These are phyloP conservation scores for Lanistes nyassanus DNA, from an alignment of 1,140 invertebrate species.

Conservation along the genomic window DNA sequence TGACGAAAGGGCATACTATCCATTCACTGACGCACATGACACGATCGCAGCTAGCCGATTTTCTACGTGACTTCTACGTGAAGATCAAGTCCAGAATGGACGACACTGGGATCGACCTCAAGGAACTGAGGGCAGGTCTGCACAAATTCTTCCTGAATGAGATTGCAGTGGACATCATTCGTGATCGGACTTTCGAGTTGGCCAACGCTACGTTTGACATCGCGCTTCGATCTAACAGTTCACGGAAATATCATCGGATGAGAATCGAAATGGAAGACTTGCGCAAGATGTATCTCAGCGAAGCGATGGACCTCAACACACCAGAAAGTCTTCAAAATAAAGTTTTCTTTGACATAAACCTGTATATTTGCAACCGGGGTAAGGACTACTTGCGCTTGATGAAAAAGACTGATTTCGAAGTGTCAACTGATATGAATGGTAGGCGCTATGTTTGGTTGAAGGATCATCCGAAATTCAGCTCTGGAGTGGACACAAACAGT, in stretches of 20 bases:
- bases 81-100: slow-evolving; percentile 42
- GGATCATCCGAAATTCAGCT: slow-evolving; percentile 53
- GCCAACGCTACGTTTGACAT: slow-evolving; percentile 54
- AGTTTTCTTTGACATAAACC: slow-evolving; percentile 58
- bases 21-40: slow-evolving; percentile 45
- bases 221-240: slow-evolving; percentile 24
- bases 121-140: slow-evolving; percentile 47
- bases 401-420: slow-evolving; percentile 58
- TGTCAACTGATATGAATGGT: slow-evolving; percentile 51
- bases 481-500: slow-evolving; percentile 44
- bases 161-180: slow-evolving; percentile 50
- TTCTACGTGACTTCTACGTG: slow-evolving; percentile 55
- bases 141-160: slow-evolving; percentile 55
- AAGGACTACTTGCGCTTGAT: slow-evolving; percentile 58
- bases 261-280: slow-evolving; percentile 55
- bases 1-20: slow-evolving; percentile 47
- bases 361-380: slow-evolving; percentile 58
- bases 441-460: slow-evolving; percentile 58
- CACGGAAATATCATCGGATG: slow-evolving; percentile 41
- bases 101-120: slow-evolving; percentile 32
- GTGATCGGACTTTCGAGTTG: slow-evolving; percentile 47
- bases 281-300: slow-evolving; percentile 55
- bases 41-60: slow-evolving; percentile 45
- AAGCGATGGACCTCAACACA: slow-evolving; percentile 51
- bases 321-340: slow-evolving; percentile 59